phyloP scores from a whole-genome alignment of 1,140 invertebrate genomes.

The Nymphalis io region DNA sequence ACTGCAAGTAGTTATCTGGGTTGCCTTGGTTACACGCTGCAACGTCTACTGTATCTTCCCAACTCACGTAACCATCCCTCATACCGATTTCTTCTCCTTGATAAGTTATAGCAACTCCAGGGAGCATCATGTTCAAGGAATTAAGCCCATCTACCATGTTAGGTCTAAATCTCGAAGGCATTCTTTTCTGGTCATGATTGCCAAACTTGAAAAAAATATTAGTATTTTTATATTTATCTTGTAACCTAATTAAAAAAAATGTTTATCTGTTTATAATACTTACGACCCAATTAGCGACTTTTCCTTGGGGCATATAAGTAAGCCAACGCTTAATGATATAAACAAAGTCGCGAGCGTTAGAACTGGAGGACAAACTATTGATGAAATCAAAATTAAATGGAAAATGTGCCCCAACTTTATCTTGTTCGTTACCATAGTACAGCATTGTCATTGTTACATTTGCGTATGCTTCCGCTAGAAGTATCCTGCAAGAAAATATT shows the following conservation, averaged over 20 bases:
- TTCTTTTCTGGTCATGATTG: conserved; percentile 85
- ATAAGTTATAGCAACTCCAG: conserved; percentile 86
- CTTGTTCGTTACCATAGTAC: conserved; percentile 79
- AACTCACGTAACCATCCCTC: conserved; percentile 81
- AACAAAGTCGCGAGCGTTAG: conserved; percentile 71
- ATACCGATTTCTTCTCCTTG: conserved; percentile 89
- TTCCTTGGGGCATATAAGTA: conserved; percentile 65
- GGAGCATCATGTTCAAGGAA: conserved; percentile 83
- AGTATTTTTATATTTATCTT: not conserved
- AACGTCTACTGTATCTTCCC: conserved; percentile 72
- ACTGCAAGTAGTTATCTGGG: conserved; percentile 53
- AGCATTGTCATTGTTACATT: conserved; percentile 80
- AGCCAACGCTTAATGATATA: conserved; percentile 80
- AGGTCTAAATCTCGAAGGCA: conserved; percentile 82
- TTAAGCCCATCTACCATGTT: conserved; percentile 84
- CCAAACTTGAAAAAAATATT: conserved; percentile 71
- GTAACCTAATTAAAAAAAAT: not conserved
- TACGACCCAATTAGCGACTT: conserved; percentile 82
- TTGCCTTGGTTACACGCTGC: conserved; percentile 57
- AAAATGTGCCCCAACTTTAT: conserved; percentile 80
- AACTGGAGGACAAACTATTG: conserved; percentile 62
- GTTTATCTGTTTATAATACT: conserved; percentile 33
- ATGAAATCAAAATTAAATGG: conserved; percentile 87
- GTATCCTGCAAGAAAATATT: conserved; percentile 58
- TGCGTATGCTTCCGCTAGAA: conserved; percentile 86